phyloP scores from a whole-genome alignment of 53 echinoderm and acorn worm species.

The Actinopyga echinites region DNA sequence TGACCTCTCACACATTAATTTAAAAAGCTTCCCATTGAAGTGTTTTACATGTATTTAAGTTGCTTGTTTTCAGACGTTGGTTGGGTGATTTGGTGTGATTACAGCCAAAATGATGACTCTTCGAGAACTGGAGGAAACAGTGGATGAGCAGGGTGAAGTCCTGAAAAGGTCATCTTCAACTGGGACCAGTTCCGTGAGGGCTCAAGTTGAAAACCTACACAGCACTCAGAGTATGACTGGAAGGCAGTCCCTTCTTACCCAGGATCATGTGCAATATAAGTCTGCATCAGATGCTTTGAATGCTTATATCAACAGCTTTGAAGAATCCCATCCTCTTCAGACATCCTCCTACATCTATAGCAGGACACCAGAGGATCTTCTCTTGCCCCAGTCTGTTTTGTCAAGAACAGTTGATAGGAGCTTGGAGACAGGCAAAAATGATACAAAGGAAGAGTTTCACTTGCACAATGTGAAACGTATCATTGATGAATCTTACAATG shows the following conservation, averaged over 20 bases:
- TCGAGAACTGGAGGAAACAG: constrained; percentile 26
- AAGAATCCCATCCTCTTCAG: constrained; percentile 39
- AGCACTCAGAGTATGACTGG: constrained; percentile 88
- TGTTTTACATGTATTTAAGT: too few relatives aligned
- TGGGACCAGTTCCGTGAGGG: not conserved
- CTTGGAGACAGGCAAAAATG: constrained; percentile 80
- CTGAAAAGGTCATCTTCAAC: not conserved
- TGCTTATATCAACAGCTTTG: constrained; percentile 87
- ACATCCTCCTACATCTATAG: constrained; percentile 22
- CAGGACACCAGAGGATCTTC: constrained; percentile 80
- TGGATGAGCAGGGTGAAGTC: not conserved
- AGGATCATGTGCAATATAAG: constrained; percentile 75
- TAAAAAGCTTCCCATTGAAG: too few relatives aligned
- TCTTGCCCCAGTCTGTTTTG: constrained; percentile 64
- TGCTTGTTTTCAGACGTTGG: too few relatives aligned
- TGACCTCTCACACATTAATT: too few relatives aligned
- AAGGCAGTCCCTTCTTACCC: constrained; percentile 71
- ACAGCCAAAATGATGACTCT: constrained; percentile 26
- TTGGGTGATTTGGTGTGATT: too few relatives aligned
- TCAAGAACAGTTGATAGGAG: constrained; percentile 76
- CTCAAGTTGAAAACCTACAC: constrained; percentile 38
- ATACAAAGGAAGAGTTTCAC: constrained; percentile 71
- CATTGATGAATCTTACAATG: constrained; percentile 81
- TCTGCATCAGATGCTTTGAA: constrained; percentile 80
- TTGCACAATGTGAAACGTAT: constrained; percentile 71